Percentiles rank a stretch among this genome's conserved stretches.
phyloP scores from a whole-genome alignment of 2,113 vertebrate species.

The Acrocephalus kingi region DNA sequence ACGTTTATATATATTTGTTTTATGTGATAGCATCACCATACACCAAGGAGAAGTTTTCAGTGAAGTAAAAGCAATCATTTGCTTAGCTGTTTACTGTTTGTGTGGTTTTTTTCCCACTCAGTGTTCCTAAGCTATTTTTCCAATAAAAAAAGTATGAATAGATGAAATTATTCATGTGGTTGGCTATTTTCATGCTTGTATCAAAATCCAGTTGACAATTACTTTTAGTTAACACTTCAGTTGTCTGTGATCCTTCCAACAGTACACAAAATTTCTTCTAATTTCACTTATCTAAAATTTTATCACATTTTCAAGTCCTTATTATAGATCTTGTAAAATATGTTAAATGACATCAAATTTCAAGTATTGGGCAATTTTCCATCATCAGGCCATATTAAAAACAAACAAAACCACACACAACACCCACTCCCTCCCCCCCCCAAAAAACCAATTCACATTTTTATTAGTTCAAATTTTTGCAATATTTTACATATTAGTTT shows the following conservation, averaged over 20 bases:
- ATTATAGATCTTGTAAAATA: background rate
- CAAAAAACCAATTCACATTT: background rate
- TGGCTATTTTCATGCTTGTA: background rate
- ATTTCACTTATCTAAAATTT: background rate
- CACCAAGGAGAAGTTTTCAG: background rate
- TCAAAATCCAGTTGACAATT: background rate
- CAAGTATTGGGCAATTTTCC: background rate
- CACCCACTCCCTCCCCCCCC: accelerated
- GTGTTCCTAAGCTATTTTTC: background rate
- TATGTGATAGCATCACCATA: background rate
- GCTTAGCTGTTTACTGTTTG: background rate
- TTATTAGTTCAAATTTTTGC: background rate
- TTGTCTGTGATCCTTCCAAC: background rate
- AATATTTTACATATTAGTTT: background rate
- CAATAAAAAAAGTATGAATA: background rate
- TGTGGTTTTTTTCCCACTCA: background rate
- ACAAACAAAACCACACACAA: background rate
- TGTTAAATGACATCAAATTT: background rate
- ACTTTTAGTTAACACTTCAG: background rate
- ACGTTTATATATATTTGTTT: background rate
- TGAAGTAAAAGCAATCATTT: background rate
- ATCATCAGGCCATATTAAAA: accelerated
- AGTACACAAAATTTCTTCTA: background rate
- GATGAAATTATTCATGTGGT: background rate
- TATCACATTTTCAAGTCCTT: background rate